Base-by-base conservation (phyloP, 2,797 vertebrate species). In the Anguilla pacifica region DNA sequence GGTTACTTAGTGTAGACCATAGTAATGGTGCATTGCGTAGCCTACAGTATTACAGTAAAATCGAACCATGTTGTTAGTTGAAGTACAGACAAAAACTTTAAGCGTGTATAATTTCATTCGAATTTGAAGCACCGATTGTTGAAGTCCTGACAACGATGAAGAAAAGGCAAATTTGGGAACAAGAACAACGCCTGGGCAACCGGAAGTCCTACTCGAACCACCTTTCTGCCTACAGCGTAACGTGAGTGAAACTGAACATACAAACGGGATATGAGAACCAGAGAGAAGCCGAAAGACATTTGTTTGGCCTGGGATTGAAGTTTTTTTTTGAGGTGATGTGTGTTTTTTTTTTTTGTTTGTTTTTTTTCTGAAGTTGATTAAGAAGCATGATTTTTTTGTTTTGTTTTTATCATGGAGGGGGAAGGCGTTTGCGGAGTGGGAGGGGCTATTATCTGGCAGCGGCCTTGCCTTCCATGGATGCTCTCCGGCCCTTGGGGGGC, bases 401-500 rank as follows among this genome's bases (percentile, higher is more conserved):
- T 43, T 17, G 35, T 51, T 43, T 22, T 25, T 22, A 51, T 15
- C 35, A 25, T 46, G 77, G 17, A 59, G 39, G 55, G 86, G 46
- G 59, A 57, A 11, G 49, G 31, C 74, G 74, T 55, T 46, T 85
- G 53, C n/a, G 88, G 90, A 93, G 93, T 91, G 86, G 92, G 74
- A 35, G 74, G 87, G 81, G 61, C 94, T 95, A 97, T 96, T 97
- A 97, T 97, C 97, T 97, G 92, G 94, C 93, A 92, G 96, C 92
- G 22, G 94, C 92, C 89, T 96, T 96, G 67, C 93, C 94, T 92
- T 96, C 96, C 43, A 89, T 74, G 87, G 91, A 86, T 86, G 92
- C 91, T 89, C 55, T 91, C 74, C 89, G 88, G 6, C 90, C 91
- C 96, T 96, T 97, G 93, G 95, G 95, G 91, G 94, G 92, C 7